These are phyloP conservation scores for Hemaris fuciformis DNA, from an alignment of 2,888 invertebrate genomes.

Conservation along the genomic window DNA sequence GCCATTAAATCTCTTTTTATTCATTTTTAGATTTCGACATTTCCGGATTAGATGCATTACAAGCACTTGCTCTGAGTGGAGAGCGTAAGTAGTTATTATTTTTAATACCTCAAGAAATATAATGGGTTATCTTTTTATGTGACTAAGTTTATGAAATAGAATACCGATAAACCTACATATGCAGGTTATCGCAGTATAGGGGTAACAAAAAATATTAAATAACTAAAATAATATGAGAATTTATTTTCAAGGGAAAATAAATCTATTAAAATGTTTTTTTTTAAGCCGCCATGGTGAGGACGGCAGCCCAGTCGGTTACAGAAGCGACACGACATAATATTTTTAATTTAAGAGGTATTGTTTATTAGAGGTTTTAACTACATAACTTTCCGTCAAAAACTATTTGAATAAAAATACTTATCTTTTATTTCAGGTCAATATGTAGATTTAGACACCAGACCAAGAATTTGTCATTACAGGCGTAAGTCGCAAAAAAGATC, in stretches of 20 bases:
- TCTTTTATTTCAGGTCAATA: conserved; percentile 18
- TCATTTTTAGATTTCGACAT: conserved; percentile 49
- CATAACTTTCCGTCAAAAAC: too few species aligned
- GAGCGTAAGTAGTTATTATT: conserved; percentile 39
- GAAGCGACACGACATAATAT: neutral
- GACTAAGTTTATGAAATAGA: too few species aligned
- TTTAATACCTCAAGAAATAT: too few species aligned
- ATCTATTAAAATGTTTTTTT: neutral
- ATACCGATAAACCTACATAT: too few species aligned
- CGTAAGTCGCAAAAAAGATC: conserved; percentile 22
- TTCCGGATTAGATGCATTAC: conserved; percentile 55
- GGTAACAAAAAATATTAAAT: too few species aligned
- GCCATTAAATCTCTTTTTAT: neutral
- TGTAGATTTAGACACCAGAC: neutral
- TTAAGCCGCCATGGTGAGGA: neutral
- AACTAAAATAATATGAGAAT: neutral
- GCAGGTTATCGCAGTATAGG: too few species aligned
- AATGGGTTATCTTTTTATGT: too few species aligned
- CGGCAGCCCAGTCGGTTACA: neutral
- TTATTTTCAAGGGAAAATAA: neutral
- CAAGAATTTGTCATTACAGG: conserved; percentile 30
- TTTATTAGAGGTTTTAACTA: neutral
- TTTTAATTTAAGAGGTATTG: neutral
- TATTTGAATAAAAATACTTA: neutral
- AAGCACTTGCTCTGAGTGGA: conserved; percentile 58